Evolutionary conservation across 2,888 invertebrate genomes (phyloP), one percentile per base, ranked within the genome.

Genomic region (Arge pagana): DNA sequence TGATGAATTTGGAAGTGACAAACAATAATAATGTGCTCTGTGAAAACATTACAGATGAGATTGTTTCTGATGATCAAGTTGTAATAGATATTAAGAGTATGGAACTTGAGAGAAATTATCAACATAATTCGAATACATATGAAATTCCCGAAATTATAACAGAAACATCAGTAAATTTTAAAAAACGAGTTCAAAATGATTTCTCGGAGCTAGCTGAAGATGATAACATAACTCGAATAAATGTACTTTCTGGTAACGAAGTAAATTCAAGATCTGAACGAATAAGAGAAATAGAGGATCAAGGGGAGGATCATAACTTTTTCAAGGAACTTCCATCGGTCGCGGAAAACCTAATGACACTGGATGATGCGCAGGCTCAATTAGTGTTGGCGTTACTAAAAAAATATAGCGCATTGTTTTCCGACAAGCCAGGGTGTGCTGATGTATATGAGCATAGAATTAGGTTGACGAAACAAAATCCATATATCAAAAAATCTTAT

Each of bases 391-490:
- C 13, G 7, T 26, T 15, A 8, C 13, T 41, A 1, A 7, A 50
- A 37, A 52, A 42, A 30, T 48, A 35, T 33, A 21, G 39, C 10
- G 6, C 11, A 1, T 58, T 61, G 31, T 64, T 65, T 55, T 61
- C 57, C 3, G 52, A 57, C n/a, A 52, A 54, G 30, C 63, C 64
- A 2, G 64, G 65, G 3, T 51, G 56, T 5, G 62, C 61, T 8
- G 15, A 48, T 21, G 52, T 55, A 7, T 67, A 67, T 50, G 37
- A 55, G 30, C 66, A 67, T 53, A 36, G 54, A 18, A 64, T 67
- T 13, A 56, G 55, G 23, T 43, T 67, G 42, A 42, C 35, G 5
- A 57, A 62, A 24, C 50, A 55, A 2, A 57, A 54, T n/a, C 62
- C 59, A n/a, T 64, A 58, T 50, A 41, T 57, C 1, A 54, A 45